Percentiles rank a stretch among this genome's conserved stretches.
Evolutionary conservation across 2,113 vertebrate genomes (phyloP).

Genomic region (Dissostichus mawsoni): DNA sequence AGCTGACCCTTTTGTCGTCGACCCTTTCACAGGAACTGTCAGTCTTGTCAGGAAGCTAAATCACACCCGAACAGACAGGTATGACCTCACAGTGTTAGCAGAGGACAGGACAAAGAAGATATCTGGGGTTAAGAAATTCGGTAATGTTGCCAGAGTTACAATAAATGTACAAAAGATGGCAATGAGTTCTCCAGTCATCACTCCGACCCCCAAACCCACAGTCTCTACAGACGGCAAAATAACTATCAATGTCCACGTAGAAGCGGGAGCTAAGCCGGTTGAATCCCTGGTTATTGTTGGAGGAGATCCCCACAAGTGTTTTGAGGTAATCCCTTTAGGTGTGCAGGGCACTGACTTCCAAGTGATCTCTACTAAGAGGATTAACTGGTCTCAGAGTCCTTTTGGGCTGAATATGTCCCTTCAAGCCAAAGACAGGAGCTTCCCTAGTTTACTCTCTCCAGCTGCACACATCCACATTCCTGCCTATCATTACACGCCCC

Average conservation of each 20-base stretch:
- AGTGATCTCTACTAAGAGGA: conserved; percentile 88
- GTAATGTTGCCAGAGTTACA: conserved; percentile 87
- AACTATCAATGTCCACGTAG: conserved; percentile 85
- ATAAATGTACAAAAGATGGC: conserved; percentile 86
- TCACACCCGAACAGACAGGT: conserved; percentile 82
- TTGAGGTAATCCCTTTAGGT: conserved; percentile 88
- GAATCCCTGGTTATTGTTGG: conserved; percentile 87
- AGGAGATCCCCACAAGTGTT: conserved; percentile 89
- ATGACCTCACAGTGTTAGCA: conserved; percentile 92
- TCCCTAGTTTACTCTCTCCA: conserved; percentile 84
- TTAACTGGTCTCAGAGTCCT: conserved; percentile 88
- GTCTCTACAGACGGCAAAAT: conserved; percentile 76
- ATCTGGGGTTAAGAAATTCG: conserved; percentile 88
- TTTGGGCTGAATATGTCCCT: conserved; percentile 94
- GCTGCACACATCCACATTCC: conserved; percentile 87
- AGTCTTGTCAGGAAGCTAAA: conserved; percentile 88
- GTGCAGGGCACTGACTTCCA: conserved; percentile 87
- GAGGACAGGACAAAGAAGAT: conserved; percentile 95
- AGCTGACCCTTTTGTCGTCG: conserved; percentile 86
- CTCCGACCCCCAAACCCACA: conserved; percentile 60
- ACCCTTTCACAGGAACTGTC: conserved; percentile 91
- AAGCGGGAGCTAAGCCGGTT: conserved; percentile 81
- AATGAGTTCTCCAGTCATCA: conserved; percentile 84
- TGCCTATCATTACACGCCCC: conserved; percentile 77
- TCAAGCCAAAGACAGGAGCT: conserved; percentile 88